Percentiles rank a stretch among this genome's conserved stretches.
Evolutionary conservation across 1,140 invertebrate genomes (phyloP).

Genomic region (Drosophila sproati): DNA sequence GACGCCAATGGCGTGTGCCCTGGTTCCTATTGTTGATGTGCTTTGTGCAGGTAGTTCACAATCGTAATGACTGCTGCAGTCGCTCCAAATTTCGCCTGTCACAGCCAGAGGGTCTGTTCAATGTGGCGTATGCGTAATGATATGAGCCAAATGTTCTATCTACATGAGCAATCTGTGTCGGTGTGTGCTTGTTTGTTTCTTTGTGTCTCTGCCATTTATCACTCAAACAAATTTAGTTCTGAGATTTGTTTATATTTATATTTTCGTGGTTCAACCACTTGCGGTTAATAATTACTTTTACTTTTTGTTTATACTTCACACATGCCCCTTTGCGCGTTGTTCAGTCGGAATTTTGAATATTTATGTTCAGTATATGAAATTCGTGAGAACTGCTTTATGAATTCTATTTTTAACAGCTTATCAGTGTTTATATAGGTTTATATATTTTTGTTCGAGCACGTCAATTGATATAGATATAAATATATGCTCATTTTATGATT

Average conservation of each 20-base stretch:
- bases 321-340: too few species aligned
- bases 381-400: not conserved
- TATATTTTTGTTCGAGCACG: too few species aligned
- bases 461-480: not conserved
- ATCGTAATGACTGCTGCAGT: slow-evolving; percentile 15
- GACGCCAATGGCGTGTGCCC: slow-evolving; percentile 64
- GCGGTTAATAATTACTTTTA: slow-evolving; percentile 31
- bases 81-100: slow-evolving; percentile 36
- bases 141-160: slow-evolving; percentile 39
- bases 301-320: slow-evolving; percentile 28
- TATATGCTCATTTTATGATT: not conserved
- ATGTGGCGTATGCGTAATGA: slow-evolving; percentile 50
- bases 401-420: not conserved
- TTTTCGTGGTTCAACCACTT: slow-evolving; percentile 20
- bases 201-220: not conserved
- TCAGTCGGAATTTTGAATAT: not conserved
- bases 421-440: not conserved
- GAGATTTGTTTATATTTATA: not conserved
- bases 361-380: not conserved
- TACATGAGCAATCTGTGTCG: not conserved
- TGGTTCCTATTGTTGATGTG: slow-evolving; percentile 75
- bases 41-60: slow-evolving; percentile 65
- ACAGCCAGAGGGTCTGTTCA: slow-evolving; percentile 6
- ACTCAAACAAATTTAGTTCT: not conserved
- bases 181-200: not conserved